Evolutionary conservation across 1,140 invertebrate species (phyloP).

Genomic region (Fopius arisanus): DNA sequence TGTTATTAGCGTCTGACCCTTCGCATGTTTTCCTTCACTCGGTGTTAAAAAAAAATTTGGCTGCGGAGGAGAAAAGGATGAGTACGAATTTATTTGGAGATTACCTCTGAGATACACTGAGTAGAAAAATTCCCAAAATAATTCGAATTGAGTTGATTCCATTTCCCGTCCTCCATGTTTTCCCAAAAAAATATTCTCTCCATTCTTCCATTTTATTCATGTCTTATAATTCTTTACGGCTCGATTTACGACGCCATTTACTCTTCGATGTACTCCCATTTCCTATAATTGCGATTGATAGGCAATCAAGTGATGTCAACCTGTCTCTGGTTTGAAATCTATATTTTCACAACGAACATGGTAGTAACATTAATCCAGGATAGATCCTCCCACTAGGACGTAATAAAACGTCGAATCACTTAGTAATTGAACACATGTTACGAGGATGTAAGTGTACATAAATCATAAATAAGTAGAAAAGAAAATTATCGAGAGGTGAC

Average conservation of each 20-base stretch:
- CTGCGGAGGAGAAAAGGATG: background rate
- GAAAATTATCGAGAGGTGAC: background rate
- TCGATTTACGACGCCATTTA: background rate
- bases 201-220: background rate
- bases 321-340: background rate
- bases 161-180: background rate
- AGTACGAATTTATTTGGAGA: too few species aligned
- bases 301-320: background rate
- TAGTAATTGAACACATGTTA: background rate
- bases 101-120: too few species aligned
- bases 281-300: background rate
- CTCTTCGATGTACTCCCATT: background rate
- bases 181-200: too few species aligned
- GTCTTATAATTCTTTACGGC: background rate
- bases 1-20: background rate
- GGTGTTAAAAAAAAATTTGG: background rate
- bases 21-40: background rate
- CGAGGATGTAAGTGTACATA: background rate
- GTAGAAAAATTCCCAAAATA: background rate
- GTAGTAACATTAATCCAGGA: background rate
- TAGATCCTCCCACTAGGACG: background rate
- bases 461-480: too few species aligned
- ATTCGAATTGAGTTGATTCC: background rate
- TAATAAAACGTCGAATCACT: background rate
- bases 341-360: constrained; percentile 1